Percentiles rank a stretch among this genome's conserved stretches.
These are phyloP conservation scores for Pardosa pseudoannulata DNA, from an alignment of 2,888 invertebrate genomes.

Conservation along the genomic window DNA sequence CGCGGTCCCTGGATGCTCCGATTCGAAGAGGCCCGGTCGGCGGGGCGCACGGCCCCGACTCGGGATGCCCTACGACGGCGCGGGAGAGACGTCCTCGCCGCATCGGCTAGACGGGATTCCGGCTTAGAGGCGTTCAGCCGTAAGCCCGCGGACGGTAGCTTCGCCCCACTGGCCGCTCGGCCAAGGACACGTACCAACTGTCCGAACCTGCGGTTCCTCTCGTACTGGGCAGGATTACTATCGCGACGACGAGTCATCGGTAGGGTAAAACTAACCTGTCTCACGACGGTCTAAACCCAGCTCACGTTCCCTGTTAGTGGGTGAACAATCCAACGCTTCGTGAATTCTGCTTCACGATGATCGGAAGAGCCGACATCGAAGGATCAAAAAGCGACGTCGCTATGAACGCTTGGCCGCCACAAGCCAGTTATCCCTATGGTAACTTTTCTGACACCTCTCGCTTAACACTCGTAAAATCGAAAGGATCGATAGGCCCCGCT, in stretches of 20 bases:
- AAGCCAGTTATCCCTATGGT: constrained; percentile 78
- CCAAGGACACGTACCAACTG: constrained; percentile 82
- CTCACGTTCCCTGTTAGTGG: constrained; percentile 83
- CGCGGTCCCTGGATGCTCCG: too few species aligned
- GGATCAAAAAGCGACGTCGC: constrained; percentile 78
- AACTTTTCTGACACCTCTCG: constrained; percentile 78
- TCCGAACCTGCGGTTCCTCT: constrained; percentile 82
- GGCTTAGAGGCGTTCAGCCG: constrained; percentile 81
- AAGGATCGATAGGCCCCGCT: too few species aligned
- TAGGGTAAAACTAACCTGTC: constrained; percentile 78
- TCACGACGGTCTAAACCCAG: constrained; percentile 84
- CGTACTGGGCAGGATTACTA: constrained; percentile 81
- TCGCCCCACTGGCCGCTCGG: constrained; percentile 83
- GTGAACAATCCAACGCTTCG: constrained; percentile 86
- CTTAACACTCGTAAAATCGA: constrained; percentile 79
- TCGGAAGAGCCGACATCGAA: constrained; percentile 78
- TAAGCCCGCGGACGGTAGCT: constrained; percentile 82
- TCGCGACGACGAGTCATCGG: constrained; percentile 77
- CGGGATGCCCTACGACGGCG: too few species aligned
- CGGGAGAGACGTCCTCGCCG: too few species aligned
- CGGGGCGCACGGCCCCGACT: too few species aligned
- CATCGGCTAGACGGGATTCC: constrained; percentile 83
- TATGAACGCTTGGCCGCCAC: constrained; percentile 78
- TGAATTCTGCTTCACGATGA: constrained; percentile 83
- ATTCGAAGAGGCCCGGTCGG: too few species aligned